Evolutionary conservation across 2,113 vertebrate genomes (phyloP).

Genomic region (Aepyceros melampus): DNA sequence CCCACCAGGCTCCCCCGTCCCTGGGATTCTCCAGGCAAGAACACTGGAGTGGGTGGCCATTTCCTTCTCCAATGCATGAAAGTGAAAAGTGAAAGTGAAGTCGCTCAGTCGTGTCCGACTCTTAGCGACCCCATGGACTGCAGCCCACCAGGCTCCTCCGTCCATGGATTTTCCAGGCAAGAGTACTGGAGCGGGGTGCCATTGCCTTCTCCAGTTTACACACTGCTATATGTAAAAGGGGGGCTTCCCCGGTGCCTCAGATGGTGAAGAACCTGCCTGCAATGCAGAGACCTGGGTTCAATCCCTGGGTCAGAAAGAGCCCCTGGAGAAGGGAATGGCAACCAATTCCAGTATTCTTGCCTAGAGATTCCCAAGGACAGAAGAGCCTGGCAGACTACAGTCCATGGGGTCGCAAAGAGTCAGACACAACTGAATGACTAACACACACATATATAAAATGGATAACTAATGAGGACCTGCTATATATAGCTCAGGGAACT

Average conservation of each 20-base stretch:
- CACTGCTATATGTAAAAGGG: neutral
- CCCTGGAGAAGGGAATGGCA: neutral
- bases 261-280: neutral
- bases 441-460: neutral
- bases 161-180: no score
- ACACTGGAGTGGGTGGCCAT: no score
- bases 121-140: no score
- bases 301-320: neutral
- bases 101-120: fast-evolving
- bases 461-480: neutral
- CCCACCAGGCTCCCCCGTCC: no score
- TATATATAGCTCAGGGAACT: neutral
- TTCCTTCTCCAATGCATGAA: no score
- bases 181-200: no score
- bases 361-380: neutral
- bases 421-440: neutral
- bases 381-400: neutral
- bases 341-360: neutral
- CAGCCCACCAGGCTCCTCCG: no score
- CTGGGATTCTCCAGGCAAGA: no score
- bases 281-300: neutral
- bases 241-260: neutral
- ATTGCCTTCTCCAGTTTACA: neutral
- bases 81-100: no score
- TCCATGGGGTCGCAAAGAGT: neutral